Evolutionary conservation across 2,113 vertebrate genomes (phyloP).

Genomic region (Odobenus rosmarus): DNA sequence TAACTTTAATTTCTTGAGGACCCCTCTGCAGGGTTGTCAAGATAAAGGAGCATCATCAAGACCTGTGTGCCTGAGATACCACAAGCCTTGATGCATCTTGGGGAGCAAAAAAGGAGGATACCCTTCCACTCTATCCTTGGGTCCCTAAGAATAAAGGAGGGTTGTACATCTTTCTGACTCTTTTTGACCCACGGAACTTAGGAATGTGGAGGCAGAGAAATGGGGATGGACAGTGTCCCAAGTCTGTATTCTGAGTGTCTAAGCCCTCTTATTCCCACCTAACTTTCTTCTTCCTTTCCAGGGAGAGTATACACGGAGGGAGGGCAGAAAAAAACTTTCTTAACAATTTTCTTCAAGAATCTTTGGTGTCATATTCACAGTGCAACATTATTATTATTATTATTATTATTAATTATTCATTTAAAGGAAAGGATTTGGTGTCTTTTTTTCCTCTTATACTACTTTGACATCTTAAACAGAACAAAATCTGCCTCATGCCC

Average conservation of each 20-base stretch:
- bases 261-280: not conserved
- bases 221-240: not conserved
- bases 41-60: not conserved
- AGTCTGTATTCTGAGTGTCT: not conserved
- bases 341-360: constrained; percentile 8
- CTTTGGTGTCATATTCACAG: not conserved
- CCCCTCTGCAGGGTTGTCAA: not conserved
- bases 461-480: not conserved
- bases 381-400: not conserved
- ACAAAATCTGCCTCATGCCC: not conserved
- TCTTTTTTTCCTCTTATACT: not conserved
- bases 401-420: not conserved
- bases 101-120: not conserved
- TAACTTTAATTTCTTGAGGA: not conserved
- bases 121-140: not conserved
- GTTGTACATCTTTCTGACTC: not conserved
- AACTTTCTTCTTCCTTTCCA: not conserved
- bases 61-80: not conserved
- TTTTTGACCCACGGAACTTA: not conserved
- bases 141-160: not conserved
- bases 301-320: not conserved
- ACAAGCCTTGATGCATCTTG: not conserved
- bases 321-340: not conserved
- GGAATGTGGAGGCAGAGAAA: not conserved
- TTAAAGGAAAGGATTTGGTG: not conserved